Percentiles rank a stretch among this genome's conserved stretches.
Conservation (phyloP, 2,797 vertebrate genomes). For the Echeneis naucrates region DNA sequence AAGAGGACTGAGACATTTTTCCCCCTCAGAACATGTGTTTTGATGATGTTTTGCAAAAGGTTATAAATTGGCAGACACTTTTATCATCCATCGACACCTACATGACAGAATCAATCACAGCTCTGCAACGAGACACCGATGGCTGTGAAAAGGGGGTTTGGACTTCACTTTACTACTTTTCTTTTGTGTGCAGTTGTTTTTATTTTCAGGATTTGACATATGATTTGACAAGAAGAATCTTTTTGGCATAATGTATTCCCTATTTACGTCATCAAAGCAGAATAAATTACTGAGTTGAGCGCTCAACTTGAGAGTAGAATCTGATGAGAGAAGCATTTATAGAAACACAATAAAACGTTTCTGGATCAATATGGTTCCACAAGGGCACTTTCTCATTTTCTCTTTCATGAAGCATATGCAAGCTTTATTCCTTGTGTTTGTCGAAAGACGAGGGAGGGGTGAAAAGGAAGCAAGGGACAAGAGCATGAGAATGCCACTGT, state of each 20-base stretch:
- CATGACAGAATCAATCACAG: slow-evolving; percentile 52
- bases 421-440: slow-evolving; percentile 25
- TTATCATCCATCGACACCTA: slow-evolving; percentile 47
- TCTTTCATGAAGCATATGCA: slow-evolving; percentile 37
- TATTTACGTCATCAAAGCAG: slow-evolving; percentile 52
- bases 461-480: slow-evolving; percentile 5
- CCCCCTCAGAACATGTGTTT: slow-evolving; percentile 50
- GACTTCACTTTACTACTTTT: background rate
- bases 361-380: slow-evolving; percentile 46
- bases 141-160: background rate
- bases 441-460: slow-evolving; percentile 22
- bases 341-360: slow-evolving; percentile 59
- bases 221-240: slow-evolving; percentile 21
- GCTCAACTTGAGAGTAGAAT: slow-evolving; percentile 49
- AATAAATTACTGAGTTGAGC: slow-evolving; percentile 55
- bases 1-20: slow-evolving; percentile 60
- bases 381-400: slow-evolving; percentile 46
- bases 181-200: background rate
- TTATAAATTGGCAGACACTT: slow-evolving; percentile 56
- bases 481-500: background rate
- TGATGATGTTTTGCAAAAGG: slow-evolving; percentile 48
- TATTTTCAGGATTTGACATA: slow-evolving; percentile 9
- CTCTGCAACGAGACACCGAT: slow-evolving; percentile 23
- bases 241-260: slow-evolving; percentile 39
- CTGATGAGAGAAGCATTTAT: slow-evolving; percentile 70